Evolutionary conservation across 2,888 invertebrate genomes (phyloP).

Genomic region (Lithophane semibrunnea): DNA sequence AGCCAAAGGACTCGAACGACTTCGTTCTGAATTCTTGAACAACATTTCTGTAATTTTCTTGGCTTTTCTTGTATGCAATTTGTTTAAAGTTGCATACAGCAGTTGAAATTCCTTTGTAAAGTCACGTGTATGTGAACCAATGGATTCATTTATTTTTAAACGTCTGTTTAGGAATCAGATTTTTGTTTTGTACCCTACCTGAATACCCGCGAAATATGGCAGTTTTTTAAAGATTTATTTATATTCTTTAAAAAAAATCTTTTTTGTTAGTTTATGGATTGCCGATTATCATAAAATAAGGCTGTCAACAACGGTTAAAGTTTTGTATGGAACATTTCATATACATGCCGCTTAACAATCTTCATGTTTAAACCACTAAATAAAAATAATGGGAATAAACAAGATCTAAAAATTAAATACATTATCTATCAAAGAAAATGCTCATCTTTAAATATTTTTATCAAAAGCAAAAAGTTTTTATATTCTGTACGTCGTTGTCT

Average conservation of each 20-base stretch:
- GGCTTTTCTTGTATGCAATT: constrained; percentile 3
- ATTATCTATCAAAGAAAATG: background rate
- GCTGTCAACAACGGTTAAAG: too few species aligned
- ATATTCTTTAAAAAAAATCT: too few species aligned
- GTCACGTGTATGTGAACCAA: background rate
- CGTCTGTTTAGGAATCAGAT: background rate
- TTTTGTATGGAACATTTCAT: too few species aligned
- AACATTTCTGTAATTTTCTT: background rate
- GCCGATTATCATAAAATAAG: too few species aligned
- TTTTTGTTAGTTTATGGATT: too few species aligned
- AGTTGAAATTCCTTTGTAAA: background rate
- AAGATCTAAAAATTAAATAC: background rate
- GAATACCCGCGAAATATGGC: too few species aligned
- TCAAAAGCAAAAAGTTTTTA: background rate
- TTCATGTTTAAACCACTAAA: too few species aligned
- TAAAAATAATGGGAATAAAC: too few species aligned
- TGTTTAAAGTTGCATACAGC: background rate
- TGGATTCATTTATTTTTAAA: background rate
- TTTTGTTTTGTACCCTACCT: background rate
- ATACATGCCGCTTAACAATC: too few species aligned
- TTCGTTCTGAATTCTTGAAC: constrained; percentile 15
- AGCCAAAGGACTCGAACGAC: background rate
- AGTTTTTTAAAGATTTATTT: too few species aligned
- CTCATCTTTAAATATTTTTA: background rate
- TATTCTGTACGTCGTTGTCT: too few species aligned